Conservation (phyloP, 2,113 vertebrate species). For the Sakesphorus luctuosus region DNA sequence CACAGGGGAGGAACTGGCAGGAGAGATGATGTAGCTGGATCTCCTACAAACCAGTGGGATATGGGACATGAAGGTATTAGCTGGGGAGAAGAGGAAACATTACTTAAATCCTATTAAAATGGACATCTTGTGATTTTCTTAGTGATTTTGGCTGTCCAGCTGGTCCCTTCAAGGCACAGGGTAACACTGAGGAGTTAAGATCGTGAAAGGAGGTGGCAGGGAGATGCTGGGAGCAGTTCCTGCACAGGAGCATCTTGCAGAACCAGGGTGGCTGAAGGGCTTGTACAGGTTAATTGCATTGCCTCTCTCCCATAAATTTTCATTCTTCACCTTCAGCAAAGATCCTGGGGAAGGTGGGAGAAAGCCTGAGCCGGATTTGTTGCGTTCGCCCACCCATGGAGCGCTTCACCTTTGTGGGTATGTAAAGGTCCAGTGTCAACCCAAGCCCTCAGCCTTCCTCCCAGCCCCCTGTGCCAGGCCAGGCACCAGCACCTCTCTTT, state of each 20-base stretch:
- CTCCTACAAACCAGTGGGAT: rapidly evolving
- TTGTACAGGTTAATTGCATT: rapidly evolving
- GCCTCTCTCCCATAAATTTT: neutral
- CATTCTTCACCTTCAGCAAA: slow-evolving; percentile 79
- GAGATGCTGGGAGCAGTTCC: neutral
- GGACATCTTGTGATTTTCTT: neutral
- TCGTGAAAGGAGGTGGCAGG: rapidly evolving
- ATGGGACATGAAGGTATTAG: neutral
- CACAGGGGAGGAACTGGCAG: neutral
- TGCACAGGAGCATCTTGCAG: neutral
- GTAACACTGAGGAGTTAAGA: rapidly evolving
- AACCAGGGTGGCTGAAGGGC: rapidly evolving
- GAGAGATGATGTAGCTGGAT: neutral
- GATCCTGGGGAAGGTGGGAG: slow-evolving; percentile 92
- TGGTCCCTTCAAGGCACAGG: neutral
- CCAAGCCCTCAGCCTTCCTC: neutral
- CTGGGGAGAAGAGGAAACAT: neutral
- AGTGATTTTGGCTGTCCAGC: neutral
- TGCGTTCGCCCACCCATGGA: slow-evolving; percentile 94
- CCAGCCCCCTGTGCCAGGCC: neutral
- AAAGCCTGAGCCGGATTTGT: slow-evolving; percentile 93
- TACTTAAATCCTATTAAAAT: neutral
- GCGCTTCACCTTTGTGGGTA: slow-evolving; percentile 96
- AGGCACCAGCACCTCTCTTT: neutral
- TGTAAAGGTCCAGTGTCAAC: neutral